Base-by-base conservation (phyloP, 2,888 invertebrate species). In the Hypercompe scribonia region DNA sequence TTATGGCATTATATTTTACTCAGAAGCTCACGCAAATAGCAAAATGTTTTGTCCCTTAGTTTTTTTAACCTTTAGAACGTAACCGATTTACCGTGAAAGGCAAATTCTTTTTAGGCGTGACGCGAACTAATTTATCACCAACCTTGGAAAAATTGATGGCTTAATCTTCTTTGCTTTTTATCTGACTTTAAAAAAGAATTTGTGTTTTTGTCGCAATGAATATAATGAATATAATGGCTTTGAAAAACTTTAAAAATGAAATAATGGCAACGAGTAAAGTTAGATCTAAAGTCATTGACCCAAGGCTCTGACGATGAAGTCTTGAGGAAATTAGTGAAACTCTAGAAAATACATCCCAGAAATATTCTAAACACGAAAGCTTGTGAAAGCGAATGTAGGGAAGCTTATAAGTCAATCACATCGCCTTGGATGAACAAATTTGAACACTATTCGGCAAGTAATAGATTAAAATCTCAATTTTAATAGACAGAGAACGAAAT, bases 1-100 rank as follows among this genome's bases (percentile, higher is more conserved):
- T 28, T 8, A 36, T n/a, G n/a, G 15, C 11, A 34, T 34, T 34
- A 54, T 54, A 15, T 36, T 68, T n/a, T 36, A 28, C 8, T 36
- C n/a, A 28, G 34, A 8, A 33, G 3, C 54, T 10, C 34, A 28
- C 4, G 36, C 34, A 68, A 58, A 18, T 21, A 68, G 46, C 24
- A 8, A 24, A 18, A 58, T 58, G 28, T 36, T 36, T 68, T 68
- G 36, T n/a, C 54, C 21, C 10, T 11, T 28, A 58, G 34, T 58
- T 58, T 68, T 75, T 73, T 73, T 34, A 71, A 65, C 68, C 64
- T 70, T n/a, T 65, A n/a, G 21, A 46, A 75, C 72, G 70, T 77
- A 77, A 80, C 80, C 75, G 68, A 82, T 80, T 81, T 46, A 71
- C 72, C 74, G 75, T 78, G 78, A 75, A 82, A 76, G 65, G 54